Conservation (phyloP, 2,113 vertebrate species). For the Peromyscus polionotus region DNA sequence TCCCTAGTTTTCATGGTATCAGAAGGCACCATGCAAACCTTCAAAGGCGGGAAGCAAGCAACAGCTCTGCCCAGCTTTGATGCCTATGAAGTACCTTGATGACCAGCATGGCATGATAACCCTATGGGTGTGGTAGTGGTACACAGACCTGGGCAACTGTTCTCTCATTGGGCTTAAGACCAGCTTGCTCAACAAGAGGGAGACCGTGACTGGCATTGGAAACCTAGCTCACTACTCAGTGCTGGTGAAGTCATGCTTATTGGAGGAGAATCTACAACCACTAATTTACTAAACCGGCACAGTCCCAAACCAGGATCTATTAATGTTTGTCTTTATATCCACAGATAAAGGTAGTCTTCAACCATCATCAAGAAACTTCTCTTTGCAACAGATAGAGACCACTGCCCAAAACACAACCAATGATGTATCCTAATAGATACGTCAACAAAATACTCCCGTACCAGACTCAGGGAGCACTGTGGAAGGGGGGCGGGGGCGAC, state of each 20-base stretch:
- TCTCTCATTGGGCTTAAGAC: not conserved
- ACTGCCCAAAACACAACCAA: not conserved
- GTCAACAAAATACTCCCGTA: not conserved
- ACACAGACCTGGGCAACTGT: too few species aligned
- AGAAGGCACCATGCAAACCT: not conserved
- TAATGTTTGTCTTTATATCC: not conserved
- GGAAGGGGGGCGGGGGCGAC: too few species aligned
- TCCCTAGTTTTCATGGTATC: not conserved
- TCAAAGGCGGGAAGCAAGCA: not conserved
- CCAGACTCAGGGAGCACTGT: not conserved
- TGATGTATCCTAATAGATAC: not conserved
- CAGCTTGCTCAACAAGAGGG: not conserved
- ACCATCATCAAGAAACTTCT: not conserved
- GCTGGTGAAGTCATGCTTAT: not conserved
- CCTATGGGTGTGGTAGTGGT: too few species aligned
- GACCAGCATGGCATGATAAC: not conserved
- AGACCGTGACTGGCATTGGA: not conserved
- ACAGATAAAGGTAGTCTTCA: not conserved
- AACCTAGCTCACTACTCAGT: not conserved
- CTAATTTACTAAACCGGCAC: not conserved
- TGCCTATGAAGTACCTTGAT: not conserved
- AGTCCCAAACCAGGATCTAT: not conserved
- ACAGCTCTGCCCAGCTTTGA: not conserved
- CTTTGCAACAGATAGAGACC: not conserved
- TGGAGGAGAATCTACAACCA: not conserved